phyloP scores from a whole-genome alignment of 2,113 vertebrate genomes.

The Egretta garzetta region DNA sequence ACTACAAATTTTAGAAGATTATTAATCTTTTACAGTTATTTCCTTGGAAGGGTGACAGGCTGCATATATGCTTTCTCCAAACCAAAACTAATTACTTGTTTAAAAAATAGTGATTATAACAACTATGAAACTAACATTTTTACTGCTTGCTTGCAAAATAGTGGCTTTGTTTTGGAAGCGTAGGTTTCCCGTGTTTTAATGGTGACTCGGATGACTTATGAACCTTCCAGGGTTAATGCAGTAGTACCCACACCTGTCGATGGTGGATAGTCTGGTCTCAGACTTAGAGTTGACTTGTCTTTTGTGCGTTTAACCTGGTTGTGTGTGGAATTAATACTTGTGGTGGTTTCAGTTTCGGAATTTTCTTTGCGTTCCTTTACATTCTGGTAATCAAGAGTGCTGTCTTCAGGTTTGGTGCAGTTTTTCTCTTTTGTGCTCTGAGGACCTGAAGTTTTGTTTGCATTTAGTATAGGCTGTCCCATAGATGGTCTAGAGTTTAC shows the following conservation, averaged over 20 bases:
- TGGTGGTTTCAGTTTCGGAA: background rate
- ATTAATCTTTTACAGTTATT: background rate
- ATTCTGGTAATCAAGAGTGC: background rate
- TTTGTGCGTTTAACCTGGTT: background rate
- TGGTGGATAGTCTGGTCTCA: background rate
- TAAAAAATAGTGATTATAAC: background rate
- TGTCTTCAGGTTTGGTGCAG: background rate
- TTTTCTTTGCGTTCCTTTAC: background rate
- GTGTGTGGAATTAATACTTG: background rate
- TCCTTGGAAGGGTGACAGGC: background rate
- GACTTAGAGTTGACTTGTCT: background rate
- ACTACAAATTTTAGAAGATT: background rate
- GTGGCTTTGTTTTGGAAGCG: background rate
- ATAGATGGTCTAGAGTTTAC: background rate
- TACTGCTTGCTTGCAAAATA: background rate
- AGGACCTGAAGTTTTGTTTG: background rate
- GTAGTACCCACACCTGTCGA: background rate
- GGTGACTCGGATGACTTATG: background rate
- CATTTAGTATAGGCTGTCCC: background rate
- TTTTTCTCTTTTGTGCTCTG: background rate
- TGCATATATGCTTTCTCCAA: background rate
- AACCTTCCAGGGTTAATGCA: background rate
- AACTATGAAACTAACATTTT: background rate
- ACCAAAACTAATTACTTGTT: background rate
- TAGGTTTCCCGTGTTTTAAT: background rate